Evolutionary conservation across 1,140 invertebrate genomes (phyloP).

Genomic region (Zaprionus nigranus): DNA sequence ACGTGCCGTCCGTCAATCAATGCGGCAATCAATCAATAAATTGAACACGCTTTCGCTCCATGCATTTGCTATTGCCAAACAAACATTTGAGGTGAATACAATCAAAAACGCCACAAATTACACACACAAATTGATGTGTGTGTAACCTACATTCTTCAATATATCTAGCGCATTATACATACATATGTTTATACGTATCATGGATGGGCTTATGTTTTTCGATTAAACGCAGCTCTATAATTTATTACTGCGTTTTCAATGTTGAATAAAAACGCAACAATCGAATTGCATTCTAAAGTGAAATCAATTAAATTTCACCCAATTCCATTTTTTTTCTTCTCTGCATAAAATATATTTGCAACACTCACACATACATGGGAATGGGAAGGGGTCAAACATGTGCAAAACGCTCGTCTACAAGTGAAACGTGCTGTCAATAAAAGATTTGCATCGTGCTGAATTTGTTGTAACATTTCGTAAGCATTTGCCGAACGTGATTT

Average conservation of each 20-base stretch:
- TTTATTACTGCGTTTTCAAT: background rate
- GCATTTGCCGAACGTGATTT: slow-evolving; percentile 80
- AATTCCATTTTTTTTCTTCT: background rate
- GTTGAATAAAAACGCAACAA: slow-evolving; percentile 30
- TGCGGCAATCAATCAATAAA: slow-evolving; percentile 49
- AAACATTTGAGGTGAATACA: slow-evolving; percentile 50
- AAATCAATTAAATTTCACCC: slow-evolving; percentile 52
- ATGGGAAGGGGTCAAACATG: slow-evolving; percentile 40
- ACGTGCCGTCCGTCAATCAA: slow-evolving; percentile 20
- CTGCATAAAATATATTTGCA: slow-evolving; percentile 7
- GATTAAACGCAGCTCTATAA: slow-evolving; percentile 51
- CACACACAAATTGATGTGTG: background rate
- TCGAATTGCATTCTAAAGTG: slow-evolving; percentile 30
- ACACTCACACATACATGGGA: background rate
- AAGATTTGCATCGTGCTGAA: slow-evolving; percentile 68
- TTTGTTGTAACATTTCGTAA: slow-evolving; percentile 71
- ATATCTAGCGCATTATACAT: slow-evolving; percentile 7
- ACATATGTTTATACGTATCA: slow-evolving; percentile 9
- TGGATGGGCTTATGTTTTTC: slow-evolving; percentile 22
- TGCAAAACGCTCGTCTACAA: slow-evolving; percentile 69
- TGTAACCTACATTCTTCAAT: background rate
- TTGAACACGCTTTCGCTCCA: slow-evolving; percentile 23
- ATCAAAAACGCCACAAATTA: slow-evolving; percentile 47
- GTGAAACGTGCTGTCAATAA: slow-evolving; percentile 76
- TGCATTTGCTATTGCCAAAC: slow-evolving; percentile 46